Evolutionary conservation across 2,888 invertebrate genomes (phyloP), one percentile per base, ranked within the genome.

Genomic region (Pheosia gnoma): DNA sequence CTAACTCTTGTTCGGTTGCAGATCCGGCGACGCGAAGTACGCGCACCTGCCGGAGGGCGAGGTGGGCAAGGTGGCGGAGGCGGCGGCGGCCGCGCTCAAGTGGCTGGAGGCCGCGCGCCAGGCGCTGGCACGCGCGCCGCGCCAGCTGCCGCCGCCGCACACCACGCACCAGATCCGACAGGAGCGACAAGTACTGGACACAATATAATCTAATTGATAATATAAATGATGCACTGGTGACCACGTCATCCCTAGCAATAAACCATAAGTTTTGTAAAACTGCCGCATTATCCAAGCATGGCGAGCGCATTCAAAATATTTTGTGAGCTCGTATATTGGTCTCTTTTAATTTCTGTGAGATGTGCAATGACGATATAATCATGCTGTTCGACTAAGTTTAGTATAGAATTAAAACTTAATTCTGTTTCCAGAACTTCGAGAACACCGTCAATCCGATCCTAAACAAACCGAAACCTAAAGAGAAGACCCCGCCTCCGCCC

Each of bases 381-480:
- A 25, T 25, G 25, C 25, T 25, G 25, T 25, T 25, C 25, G 25
- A 25, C 25, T 25, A 25, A 25, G 25, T 25, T 25, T 25, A 25
- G 25, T 25, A 25, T 25, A 25, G 25, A 25, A 25, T 25, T 25
- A 25, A 25, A 25, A 25, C 25, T n/a, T 4, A 47, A 47, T 47
- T 9, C 5, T 47, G n/a, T n/a, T 55, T 55, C 39, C 51, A 95
- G 94, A 96, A 95, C 78, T 94, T 95, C 75, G 94, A 94, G 78
- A 91, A 82, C 74, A 84, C 84, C 57, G 95, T 96, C 54, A 95
- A 94, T 80, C 96, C 98, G 6, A 96, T 99, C 70, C 90, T 99
- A 70, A 98, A 97, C 88, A 98, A 98, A 86, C 97, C 98, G 59
- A 98, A 98, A 88, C 98, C 99, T 7, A 98, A 98, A 88, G 94